These are phyloP conservation scores for Aurelia coerulea DNA, from an alignment of 30 jellyfish, hydroid and myxozoan species.

Conservation along the genomic window DNA sequence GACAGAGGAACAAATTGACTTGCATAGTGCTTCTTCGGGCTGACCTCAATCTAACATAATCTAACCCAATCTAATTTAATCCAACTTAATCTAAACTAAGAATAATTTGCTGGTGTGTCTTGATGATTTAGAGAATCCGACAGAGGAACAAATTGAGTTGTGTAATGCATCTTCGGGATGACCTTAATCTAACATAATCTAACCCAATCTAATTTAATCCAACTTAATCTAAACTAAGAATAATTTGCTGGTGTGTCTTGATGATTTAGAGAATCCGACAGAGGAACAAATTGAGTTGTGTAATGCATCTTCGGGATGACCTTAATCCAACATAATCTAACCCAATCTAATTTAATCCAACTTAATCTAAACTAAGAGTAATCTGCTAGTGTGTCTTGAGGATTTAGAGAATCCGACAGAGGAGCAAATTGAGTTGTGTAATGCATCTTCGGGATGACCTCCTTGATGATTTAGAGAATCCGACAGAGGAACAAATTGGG, in stretches of 20 bases:
- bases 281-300: too few relatives aligned
- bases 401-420: conserved; percentile 3
- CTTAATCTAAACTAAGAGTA: too few relatives aligned
- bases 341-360: too few relatives aligned
- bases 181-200: too few relatives aligned
- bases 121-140: neutral
- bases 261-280: neutral
- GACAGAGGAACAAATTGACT: neutral
- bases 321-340: too few relatives aligned
- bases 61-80: too few relatives aligned
- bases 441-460: too few relatives aligned
- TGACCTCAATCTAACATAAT: too few relatives aligned
- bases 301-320: too few relatives aligned
- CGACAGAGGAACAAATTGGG: neutral
- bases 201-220: too few relatives aligned
- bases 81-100: neutral
- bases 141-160: neutral
- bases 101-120: neutral
- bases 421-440: neutral
- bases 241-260: neutral
- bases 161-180: too few relatives aligned
- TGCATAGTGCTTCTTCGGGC: too few relatives aligned
- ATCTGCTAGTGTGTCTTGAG: neutral
- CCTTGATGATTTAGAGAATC: neutral
- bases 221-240: neutral